These are phyloP conservation scores for Aphis craccivora DNA, from an alignment of 1,140 invertebrate genomes.

Conservation along the genomic window DNA sequence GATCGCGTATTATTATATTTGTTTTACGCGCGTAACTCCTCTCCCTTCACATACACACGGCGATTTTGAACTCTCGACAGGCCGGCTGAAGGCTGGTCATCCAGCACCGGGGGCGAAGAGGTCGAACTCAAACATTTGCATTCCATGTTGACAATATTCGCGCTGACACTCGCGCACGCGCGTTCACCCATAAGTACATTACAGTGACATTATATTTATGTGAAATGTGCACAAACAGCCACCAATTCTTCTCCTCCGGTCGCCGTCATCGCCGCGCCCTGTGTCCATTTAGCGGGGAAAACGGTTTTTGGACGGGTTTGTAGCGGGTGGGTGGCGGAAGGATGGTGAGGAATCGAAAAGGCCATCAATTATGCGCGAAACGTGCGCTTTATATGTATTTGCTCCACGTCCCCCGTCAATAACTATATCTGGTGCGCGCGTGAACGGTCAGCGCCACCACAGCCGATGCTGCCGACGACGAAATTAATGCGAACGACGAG, in stretches of 20 bases:
- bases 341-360: neutral
- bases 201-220: constrained; percentile 29
- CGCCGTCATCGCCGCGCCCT: neutral
- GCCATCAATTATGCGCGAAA: constrained; percentile 49
- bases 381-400: neutral
- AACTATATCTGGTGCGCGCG: neutral
- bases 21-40: neutral
- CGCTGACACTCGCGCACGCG: neutral
- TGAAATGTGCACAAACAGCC: neutral
- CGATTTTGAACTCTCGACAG: constrained; percentile 25
- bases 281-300: neutral
- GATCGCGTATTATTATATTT: constrained; percentile 27
- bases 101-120: neutral
- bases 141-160: constrained; percentile 53
- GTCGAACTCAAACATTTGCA: constrained; percentile 52
- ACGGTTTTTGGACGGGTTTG: neutral
- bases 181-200: neutral
- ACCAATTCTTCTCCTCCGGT: neutral
- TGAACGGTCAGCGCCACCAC: constrained; percentile 13
- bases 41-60: neutral
- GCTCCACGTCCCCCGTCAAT: too few species aligned
- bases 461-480: neutral
- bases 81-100: neutral
- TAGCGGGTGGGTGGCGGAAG: too few species aligned
- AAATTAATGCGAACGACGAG: constrained; percentile 42